A percentile compares a stretch with the other conserved stretches of the same genome.
Evolutionary conservation across 2,797 vertebrate species (phyloP).

Genomic region (Syndactyla subalaris): DNA sequence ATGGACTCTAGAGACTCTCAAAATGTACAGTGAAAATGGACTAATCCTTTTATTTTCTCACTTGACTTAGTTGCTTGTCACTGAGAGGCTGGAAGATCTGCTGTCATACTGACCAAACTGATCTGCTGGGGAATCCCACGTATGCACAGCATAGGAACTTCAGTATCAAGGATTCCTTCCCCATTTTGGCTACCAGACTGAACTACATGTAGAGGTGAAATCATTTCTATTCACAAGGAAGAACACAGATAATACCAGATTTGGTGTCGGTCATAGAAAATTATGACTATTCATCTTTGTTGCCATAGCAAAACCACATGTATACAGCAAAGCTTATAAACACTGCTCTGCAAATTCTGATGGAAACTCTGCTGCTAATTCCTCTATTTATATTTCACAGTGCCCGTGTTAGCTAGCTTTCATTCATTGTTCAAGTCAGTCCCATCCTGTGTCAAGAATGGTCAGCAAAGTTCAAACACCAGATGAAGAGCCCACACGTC

Average conservation of each 20-base stretch:
- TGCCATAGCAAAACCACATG: slow-evolving; percentile 29
- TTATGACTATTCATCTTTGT: slow-evolving; percentile 2
- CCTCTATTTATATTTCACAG: neutral
- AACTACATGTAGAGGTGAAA: neutral
- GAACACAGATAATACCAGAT: neutral
- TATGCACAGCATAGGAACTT: neutral
- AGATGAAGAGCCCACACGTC: neutral
- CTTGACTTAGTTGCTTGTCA: neutral
- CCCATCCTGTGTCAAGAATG: neutral
- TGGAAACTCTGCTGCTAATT: neutral
- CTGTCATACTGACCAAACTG: neutral
- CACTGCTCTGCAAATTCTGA: neutral
- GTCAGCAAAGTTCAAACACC: slow-evolving; percentile 5
- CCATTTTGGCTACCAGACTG: neutral
- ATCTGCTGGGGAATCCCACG: neutral
- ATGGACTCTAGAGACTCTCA: neutral
- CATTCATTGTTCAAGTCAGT: neutral
- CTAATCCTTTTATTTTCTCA: neutral
- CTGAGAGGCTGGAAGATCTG: neutral
- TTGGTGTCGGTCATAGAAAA: neutral
- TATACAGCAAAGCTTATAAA: slow-evolving; percentile 20
- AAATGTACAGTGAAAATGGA: neutral
- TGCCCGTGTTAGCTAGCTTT: neutral
- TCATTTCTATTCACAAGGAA: neutral
- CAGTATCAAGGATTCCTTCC: neutral